Conservation (phyloP, 2,113 vertebrate species). For the Trogon surrucura region DNA sequence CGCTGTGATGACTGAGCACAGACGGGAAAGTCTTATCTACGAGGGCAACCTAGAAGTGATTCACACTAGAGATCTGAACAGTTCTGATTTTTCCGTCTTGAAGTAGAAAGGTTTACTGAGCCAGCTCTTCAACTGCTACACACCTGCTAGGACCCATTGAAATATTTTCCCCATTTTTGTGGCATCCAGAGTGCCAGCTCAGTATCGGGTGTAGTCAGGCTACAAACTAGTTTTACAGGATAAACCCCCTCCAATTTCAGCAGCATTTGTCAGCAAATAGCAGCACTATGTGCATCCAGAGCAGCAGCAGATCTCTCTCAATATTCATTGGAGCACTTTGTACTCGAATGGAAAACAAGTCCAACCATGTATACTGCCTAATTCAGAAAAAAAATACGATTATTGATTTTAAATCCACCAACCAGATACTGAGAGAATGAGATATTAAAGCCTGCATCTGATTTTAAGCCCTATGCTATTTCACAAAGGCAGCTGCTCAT, state of each 20-base stretch:
- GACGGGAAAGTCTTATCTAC: not conserved
- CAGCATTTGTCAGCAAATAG: not conserved
- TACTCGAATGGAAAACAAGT: not conserved
- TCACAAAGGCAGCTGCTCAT: not conserved
- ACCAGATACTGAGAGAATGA: not conserved
- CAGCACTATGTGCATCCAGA: not conserved
- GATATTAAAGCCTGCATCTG: not conserved
- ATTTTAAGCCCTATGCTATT: not conserved
- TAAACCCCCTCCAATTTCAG: not conserved
- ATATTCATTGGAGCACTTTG: not conserved
- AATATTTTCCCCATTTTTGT: not conserved
- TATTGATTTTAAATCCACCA: not conserved
- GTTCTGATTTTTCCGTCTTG: not conserved
- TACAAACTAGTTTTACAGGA: not conserved
- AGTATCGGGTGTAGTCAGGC: not conserved
- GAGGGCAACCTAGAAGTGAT: not conserved
- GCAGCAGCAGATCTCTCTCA: not conserved
- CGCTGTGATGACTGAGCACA: accelerated
- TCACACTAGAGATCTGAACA: not conserved
- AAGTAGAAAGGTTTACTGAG: not conserved
- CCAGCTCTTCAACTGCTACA: not conserved
- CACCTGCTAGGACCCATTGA: not conserved
- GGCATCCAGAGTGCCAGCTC: not conserved
- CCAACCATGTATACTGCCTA: not conserved
- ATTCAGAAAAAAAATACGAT: not conserved